Percentiles rank a stretch among this genome's conserved stretches.
Evolutionary conservation across 2,888 invertebrate genomes (phyloP).

Genomic region (Dioctria rufipes): DNA sequence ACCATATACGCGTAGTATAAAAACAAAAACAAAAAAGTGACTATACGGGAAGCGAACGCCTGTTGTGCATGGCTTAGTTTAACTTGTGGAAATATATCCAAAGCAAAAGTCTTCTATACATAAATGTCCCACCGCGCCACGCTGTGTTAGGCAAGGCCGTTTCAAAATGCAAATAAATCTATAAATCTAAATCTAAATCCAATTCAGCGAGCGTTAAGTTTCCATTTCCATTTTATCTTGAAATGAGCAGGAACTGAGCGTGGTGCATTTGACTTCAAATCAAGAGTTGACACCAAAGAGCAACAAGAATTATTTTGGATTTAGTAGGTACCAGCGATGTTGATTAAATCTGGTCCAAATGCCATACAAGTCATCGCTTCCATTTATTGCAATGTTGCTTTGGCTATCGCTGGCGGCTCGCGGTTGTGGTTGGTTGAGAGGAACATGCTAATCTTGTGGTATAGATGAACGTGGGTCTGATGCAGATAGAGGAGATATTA

Average conservation of each 20-base stretch:
- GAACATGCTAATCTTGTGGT: too few species aligned
- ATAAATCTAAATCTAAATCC: background rate
- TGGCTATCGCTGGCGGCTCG: too few species aligned
- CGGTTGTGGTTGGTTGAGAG: too few species aligned
- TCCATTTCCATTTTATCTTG: background rate
- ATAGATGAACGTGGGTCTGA: too few species aligned
- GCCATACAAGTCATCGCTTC: background rate
- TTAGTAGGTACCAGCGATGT: background rate
- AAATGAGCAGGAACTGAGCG: background rate
- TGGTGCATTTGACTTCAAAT: background rate
- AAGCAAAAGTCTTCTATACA: background rate
- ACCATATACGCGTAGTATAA: background rate
- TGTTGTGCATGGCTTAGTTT: background rate
- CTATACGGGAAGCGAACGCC: background rate
- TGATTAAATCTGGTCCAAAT: background rate
- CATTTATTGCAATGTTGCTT: background rate
- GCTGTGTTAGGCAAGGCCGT: background rate
- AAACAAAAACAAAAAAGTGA: background rate
- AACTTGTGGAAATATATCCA: background rate
- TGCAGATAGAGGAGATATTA: background rate
- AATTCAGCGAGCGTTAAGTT: too few species aligned
- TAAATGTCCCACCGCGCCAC: background rate
- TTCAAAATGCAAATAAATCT: background rate
- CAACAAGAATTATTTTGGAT: background rate
- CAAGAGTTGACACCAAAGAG: slow-evolving; percentile 4